These are phyloP conservation scores for Acleris laterana DNA, from an alignment of 2,888 invertebrate species.

Conservation along the genomic window DNA sequence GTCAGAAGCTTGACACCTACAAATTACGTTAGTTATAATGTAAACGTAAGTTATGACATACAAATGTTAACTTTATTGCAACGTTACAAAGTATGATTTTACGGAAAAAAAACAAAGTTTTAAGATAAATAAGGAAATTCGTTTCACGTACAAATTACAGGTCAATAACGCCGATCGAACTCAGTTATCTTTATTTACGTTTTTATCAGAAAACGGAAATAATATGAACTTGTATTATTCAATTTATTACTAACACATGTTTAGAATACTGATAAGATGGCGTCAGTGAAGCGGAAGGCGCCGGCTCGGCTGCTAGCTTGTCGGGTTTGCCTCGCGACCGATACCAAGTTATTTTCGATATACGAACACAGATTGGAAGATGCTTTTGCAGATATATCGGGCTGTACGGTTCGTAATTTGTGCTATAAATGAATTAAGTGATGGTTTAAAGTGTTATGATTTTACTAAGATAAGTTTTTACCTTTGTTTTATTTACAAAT, in stretches of 20 bases:
- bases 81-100: too few relatives aligned
- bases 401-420: slow-evolving; percentile 25
- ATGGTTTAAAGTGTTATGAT: neutral
- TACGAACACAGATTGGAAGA: slow-evolving; percentile 23
- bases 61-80: too few relatives aligned
- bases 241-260: slow-evolving; percentile 6
- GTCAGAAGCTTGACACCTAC: neutral
- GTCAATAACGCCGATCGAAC: slow-evolving; percentile 31
- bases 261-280: slow-evolving; percentile 16
- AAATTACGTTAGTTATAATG: too few relatives aligned
- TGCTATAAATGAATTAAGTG: neutral
- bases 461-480: neutral
- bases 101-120: too few relatives aligned
- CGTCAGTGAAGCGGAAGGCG: slow-evolving; percentile 26
- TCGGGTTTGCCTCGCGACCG: slow-evolving; percentile 31
- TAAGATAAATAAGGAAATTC: too few relatives aligned
- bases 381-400: slow-evolving; percentile 23
- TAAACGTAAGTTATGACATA: too few relatives aligned
- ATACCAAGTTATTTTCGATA: slow-evolving; percentile 19
- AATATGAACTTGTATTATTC: slow-evolving; percentile 12
- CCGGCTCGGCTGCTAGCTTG: slow-evolving; percentile 27
- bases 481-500: neutral
- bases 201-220: slow-evolving; percentile 27
- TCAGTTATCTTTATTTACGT: slow-evolving; percentile 32
- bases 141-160: slow-evolving; percentile 3